These are phyloP conservation scores for Chiridota heheva DNA, from an alignment of 35 echinoderm and acorn worm species.

Conservation along the genomic window DNA sequence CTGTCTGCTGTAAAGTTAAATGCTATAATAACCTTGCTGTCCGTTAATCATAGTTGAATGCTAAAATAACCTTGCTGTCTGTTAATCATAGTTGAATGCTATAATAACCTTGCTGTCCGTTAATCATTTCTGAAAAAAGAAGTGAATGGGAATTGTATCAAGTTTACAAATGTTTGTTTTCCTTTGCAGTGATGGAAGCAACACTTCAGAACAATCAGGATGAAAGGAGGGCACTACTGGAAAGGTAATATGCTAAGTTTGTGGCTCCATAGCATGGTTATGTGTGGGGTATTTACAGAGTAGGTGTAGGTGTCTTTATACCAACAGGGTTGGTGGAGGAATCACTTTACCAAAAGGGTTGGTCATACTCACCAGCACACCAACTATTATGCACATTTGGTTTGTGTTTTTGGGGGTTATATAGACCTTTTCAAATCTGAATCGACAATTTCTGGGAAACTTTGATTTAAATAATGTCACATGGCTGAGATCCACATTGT, in stretches of 20 bases:
- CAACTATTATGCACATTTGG: too few relatives aligned
- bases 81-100: too few relatives aligned
- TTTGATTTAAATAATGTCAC: too few relatives aligned
- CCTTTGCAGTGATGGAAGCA: constrained; percentile 74
- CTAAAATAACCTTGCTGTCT: background rate
- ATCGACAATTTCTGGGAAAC: too few relatives aligned
- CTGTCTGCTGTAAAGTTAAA: too few relatives aligned
- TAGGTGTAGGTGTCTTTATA: background rate
- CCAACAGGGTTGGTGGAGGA: background rate
- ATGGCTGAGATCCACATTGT: too few relatives aligned
- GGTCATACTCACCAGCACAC: background rate
- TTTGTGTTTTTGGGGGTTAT: too few relatives aligned
- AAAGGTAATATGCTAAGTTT: constrained; percentile 50
- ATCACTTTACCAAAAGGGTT: background rate
- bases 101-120: background rate
- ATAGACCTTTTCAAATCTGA: too few relatives aligned
- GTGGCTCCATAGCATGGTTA: background rate
- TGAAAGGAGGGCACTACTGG: constrained; percentile 83
- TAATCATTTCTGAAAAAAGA: too few relatives aligned
- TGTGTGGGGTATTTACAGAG: background rate
- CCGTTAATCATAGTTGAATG: too few relatives aligned
- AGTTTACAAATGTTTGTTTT: background rate
- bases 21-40: background rate
- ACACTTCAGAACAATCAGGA: constrained; percentile 95
- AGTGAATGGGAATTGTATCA: too few relatives aligned